These are phyloP conservation scores for Protomyctophum bolini DNA, from an alignment of 2,113 vertebrate species.

Conservation along the genomic window DNA sequence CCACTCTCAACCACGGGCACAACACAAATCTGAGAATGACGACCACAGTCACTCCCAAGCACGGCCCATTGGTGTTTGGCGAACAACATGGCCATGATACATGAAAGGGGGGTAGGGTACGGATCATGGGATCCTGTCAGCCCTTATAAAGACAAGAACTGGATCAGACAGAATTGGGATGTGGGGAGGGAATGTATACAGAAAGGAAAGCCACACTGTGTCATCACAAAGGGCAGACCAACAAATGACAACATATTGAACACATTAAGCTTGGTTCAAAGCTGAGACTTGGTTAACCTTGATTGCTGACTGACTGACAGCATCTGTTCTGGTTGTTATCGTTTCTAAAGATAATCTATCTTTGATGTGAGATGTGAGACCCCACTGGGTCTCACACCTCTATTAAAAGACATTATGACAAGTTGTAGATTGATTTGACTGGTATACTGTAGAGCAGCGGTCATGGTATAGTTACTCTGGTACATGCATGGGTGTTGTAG, in stretches of 20 bases:
- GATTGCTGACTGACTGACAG: conserved; percentile 31
- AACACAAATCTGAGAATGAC: conserved; percentile 18
- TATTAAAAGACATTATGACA: conserved; percentile 19
- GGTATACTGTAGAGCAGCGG: conserved; percentile 38
- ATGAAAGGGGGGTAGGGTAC: conserved; percentile 44
- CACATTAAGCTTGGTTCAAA: conserved; percentile 20
- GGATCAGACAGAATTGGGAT: conserved; percentile 37
- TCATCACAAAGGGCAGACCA: conserved; percentile 4
- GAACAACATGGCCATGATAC: conserved; percentile 51
- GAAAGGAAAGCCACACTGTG: conserved; percentile 10
- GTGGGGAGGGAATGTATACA: conserved; percentile 36
- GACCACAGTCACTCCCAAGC: conserved; percentile 56
- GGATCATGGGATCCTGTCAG: conserved; percentile 47
- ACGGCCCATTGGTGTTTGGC: conserved; percentile 45
- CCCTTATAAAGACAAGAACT: conserved; percentile 33
- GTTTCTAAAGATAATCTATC: conserved; percentile 32
- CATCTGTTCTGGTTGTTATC: conserved; percentile 22
- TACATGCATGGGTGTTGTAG: conserved; percentile 30
- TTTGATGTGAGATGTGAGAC: background rate
- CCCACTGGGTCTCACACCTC: conserved; percentile 9
- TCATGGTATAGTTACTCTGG: conserved; percentile 41
- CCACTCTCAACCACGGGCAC: conserved; percentile 36
- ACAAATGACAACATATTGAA: conserved; percentile 19
- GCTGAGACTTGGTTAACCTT: conserved; percentile 11
- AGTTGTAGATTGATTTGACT: conserved; percentile 36